phyloP scores from a whole-genome alignment of 2,797 vertebrate genomes.

The Poecilia wingei region DNA sequence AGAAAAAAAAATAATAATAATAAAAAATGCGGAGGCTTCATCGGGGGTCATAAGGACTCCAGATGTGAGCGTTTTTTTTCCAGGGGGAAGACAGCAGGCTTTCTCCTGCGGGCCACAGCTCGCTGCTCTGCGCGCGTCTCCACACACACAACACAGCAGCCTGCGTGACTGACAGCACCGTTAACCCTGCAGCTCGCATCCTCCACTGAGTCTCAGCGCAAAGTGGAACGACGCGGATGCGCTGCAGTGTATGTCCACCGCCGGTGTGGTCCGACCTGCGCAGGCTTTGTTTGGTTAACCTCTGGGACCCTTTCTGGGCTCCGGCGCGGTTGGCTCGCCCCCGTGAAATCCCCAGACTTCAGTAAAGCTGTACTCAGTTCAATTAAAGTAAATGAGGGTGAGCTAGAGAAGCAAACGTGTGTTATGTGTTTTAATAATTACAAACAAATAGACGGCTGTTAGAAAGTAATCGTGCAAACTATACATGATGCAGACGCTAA shows the following conservation, averaged over 20 bases:
- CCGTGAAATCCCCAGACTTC: conserved; percentile 71
- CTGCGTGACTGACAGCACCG: conserved; percentile 52
- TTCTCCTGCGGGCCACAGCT: conserved; percentile 52
- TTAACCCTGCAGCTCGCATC: conserved; percentile 28
- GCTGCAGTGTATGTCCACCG: conserved; percentile 84
- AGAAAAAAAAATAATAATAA: conserved; percentile 9
- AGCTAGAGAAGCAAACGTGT: conserved; percentile 27
- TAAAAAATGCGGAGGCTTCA: conserved; percentile 39
- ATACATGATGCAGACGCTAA: too few species aligned
- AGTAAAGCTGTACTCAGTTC: conserved; percentile 61
- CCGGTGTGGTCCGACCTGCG: conserved; percentile 91
- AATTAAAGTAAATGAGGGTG: conserved; percentile 58
- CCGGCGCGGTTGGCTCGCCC: conserved; percentile 78
- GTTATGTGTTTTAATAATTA: conserved; percentile 40
- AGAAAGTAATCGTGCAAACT: not conserved
- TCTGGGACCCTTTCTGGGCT: conserved; percentile 82
- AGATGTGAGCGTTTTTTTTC: conserved; percentile 71
- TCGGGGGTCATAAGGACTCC: conserved; percentile 74
- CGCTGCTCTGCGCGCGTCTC: conserved; percentile 34
- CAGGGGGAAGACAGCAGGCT: conserved; percentile 50
- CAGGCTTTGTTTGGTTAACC: conserved; percentile 96
- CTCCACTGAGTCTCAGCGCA: conserved; percentile 82
- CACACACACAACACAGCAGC: conserved; percentile 21
- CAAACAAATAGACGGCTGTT: not conserved
- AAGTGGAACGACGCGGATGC: conserved; percentile 85